These are phyloP conservation scores for Channallabes apus DNA, from an alignment of 2,797 vertebrate genomes.

Conservation along the genomic window DNA sequence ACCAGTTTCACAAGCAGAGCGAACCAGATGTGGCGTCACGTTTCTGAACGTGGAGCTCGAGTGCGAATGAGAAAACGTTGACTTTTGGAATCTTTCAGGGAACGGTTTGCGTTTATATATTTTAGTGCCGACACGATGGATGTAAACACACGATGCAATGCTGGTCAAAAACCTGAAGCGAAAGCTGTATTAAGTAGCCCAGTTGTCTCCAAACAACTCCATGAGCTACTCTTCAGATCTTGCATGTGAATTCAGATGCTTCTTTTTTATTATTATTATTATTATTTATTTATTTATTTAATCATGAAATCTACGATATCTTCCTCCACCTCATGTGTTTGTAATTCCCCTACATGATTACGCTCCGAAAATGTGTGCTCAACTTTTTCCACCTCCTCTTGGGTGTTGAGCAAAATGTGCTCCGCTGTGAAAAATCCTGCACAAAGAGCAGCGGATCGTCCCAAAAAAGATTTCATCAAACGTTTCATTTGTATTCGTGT, in stretches of 20 bases:
- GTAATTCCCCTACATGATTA: conserved; percentile 55
- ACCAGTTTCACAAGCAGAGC: conserved; percentile 59
- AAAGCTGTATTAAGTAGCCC: conserved; percentile 32
- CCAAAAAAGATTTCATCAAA: conserved; percentile 58
- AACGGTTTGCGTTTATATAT: conserved; percentile 39
- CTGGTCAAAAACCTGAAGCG: conserved; percentile 28
- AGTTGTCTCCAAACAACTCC: background rate
- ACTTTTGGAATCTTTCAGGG: conserved; percentile 33
- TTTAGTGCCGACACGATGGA: conserved; percentile 36
- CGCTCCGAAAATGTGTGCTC: conserved; percentile 52
- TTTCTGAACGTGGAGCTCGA: conserved; percentile 22
- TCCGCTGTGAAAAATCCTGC: conserved; percentile 48
- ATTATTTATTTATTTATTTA: too few species aligned
- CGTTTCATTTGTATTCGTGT: conserved; percentile 55
- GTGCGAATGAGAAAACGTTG: conserved; percentile 22
- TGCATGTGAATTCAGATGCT: background rate
- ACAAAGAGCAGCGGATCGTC: conserved; percentile 45
- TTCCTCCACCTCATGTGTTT: conserved; percentile 55
- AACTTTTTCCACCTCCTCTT: conserved; percentile 55
- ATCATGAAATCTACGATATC: conserved; percentile 30
- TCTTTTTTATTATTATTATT: too few species aligned
- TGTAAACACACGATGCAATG: conserved; percentile 46
- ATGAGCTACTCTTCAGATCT: conserved; percentile 11
- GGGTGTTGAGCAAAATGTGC: conserved; percentile 58
- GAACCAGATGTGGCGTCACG: conserved; percentile 59